Evolutionary conservation across 2,113 vertebrate genomes (phyloP).

Genomic region (Atlantisia rogersi): DNA sequence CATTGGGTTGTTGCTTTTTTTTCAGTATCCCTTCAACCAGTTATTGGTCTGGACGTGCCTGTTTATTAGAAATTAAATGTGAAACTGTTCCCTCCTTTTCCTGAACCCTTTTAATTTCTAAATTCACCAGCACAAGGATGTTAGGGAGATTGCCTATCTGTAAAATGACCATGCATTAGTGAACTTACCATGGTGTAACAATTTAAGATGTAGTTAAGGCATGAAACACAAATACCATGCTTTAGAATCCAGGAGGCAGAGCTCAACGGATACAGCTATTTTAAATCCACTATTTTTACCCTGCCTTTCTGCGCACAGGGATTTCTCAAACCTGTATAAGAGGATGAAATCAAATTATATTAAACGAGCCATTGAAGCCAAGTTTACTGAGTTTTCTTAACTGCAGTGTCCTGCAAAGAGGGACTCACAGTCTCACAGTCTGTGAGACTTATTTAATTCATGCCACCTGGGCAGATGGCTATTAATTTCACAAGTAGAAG

Average conservation of each 20-base stretch:
- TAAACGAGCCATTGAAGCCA: neutral
- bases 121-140: neutral
- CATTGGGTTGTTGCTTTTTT: neutral
- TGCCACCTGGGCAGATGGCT: neutral
- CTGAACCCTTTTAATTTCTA: neutral
- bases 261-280: neutral
- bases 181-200: neutral
- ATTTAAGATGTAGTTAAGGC: neutral
- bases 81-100: neutral
- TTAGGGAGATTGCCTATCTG: neutral
- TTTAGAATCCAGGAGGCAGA: conserved; percentile 1
- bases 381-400: neutral
- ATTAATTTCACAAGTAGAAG: neutral
- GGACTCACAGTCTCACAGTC: neutral
- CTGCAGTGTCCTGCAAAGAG: neutral
- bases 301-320: neutral
- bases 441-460: neutral
- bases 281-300: neutral
- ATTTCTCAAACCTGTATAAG: neutral
- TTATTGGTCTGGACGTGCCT: neutral
- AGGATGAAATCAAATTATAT: neutral
- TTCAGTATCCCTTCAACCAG: neutral
- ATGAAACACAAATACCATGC: conserved; percentile 2
- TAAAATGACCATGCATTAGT: neutral
- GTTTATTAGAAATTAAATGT: conserved; percentile 5